Evolutionary conservation across 2,113 vertebrate species (phyloP).

Genomic region (Salvelinus alpinus): DNA sequence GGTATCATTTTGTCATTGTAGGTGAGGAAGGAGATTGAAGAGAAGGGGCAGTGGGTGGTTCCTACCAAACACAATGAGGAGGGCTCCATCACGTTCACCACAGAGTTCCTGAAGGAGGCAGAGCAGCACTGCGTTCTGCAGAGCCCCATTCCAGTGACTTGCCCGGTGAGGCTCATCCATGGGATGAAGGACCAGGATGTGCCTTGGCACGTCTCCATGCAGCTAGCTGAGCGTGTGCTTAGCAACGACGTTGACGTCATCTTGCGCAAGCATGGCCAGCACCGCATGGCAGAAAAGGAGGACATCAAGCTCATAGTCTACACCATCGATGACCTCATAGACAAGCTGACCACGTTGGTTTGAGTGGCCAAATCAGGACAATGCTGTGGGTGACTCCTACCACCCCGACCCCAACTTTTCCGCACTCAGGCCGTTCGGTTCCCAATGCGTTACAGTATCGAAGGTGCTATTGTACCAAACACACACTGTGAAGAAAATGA

Average conservation of each 20-base stretch:
- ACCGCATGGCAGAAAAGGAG: constrained; percentile 80
- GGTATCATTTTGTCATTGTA: constrained; percentile 32
- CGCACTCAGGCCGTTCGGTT: not conserved
- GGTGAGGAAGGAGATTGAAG: constrained; percentile 77
- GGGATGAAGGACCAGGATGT: constrained; percentile 78
- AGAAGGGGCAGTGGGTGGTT: constrained; percentile 77
- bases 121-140: constrained; percentile 80
- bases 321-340: constrained; percentile 77
- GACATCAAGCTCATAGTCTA: constrained; percentile 84
- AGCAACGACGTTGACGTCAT: constrained; percentile 81
- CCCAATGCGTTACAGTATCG: not conserved
- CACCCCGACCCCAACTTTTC: not conserved
- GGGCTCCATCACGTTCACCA: constrained; percentile 68
- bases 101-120: constrained; percentile 80
- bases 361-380: not conserved
- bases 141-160: constrained; percentile 77
- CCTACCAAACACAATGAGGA: constrained; percentile 73
- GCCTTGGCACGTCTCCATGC: constrained; percentile 82
- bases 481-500: not conserved
- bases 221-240: constrained; percentile 77
- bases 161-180: constrained; percentile 81
- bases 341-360: constrained; percentile 10
- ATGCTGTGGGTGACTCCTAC: not conserved
- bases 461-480: not conserved
- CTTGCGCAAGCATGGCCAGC: constrained; percentile 79